These are phyloP conservation scores for Clinocottus analis DNA, from an alignment of 2,113 vertebrate genomes.

Conservation along the genomic window DNA sequence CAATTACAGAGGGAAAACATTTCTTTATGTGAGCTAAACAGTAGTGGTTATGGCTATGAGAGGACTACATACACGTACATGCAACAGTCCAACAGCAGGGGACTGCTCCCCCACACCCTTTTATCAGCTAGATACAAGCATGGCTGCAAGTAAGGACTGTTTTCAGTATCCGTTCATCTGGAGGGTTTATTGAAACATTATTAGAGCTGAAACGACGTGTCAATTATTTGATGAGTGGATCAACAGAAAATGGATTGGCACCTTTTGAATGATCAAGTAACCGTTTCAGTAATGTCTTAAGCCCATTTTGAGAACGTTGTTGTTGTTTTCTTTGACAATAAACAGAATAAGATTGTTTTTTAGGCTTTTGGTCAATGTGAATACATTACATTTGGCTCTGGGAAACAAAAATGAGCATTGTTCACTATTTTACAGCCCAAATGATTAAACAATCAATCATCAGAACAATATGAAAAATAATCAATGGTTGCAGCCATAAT, in stretches of 20 bases:
- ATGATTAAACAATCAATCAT: neutral
- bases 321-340: neutral
- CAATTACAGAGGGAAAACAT: conserved; percentile 81
- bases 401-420: neutral
- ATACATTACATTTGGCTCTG: neutral
- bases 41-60: conserved; percentile 55
- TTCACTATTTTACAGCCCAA: neutral
- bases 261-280: neutral
- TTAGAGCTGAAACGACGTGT: neutral
- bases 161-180: conserved; percentile 5
- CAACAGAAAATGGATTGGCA: neutral
- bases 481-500: too few species aligned
- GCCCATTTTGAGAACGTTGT: neutral
- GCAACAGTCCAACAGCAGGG: conserved; percentile 14
- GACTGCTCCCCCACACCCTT: neutral
- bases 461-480: neutral
- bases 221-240: neutral
- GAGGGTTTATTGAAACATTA: neutral
- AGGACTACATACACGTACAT: conserved; percentile 52
- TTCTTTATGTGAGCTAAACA: conserved; percentile 78
- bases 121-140: conserved; percentile 19
- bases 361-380: neutral
- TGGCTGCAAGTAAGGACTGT: neutral
- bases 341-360: neutral
- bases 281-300: neutral